These are phyloP conservation scores for Burhinus oedicnemus DNA, from an alignment of 2,113 vertebrate species.

Conservation along the genomic window DNA sequence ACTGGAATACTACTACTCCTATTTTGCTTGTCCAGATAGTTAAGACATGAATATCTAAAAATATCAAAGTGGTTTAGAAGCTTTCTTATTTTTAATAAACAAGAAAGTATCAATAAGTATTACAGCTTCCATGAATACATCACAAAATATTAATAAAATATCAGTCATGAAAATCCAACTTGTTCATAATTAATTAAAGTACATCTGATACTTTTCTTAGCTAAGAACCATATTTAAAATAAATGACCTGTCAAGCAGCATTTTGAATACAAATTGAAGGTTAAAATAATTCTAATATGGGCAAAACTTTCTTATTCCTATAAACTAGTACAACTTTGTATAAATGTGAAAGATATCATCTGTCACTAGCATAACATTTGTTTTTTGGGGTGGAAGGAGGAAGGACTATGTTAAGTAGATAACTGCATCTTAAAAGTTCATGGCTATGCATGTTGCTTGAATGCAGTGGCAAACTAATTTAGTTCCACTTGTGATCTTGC, in stretches of 20 bases:
- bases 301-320: neutral
- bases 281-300: slow-evolving; percentile 9
- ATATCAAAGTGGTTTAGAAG: neutral
- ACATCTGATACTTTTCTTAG: neutral
- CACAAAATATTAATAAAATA: slow-evolving; percentile 48
- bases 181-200: slow-evolving; percentile 28
- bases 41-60: neutral
- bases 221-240: slow-evolving; percentile 34
- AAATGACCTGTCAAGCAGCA: slow-evolving; percentile 6
- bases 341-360: neutral
- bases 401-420: neutral
- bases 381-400: neutral
- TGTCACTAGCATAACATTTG: neutral
- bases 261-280: slow-evolving; percentile 23
- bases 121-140: neutral
- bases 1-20: neutral
- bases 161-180: neutral
- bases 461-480: slow-evolving; percentile 53
- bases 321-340: neutral
- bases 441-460: slow-evolving; percentile 19
- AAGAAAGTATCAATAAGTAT: slow-evolving; percentile 4
- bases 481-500: slow-evolving; percentile 56
- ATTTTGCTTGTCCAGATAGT: neutral
- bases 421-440: slow-evolving; percentile 41
- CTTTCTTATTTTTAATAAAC: slow-evolving; percentile 2